Conservation (phyloP, 2,888 invertebrate genomes). For the Sabatieria punctata region DNA sequence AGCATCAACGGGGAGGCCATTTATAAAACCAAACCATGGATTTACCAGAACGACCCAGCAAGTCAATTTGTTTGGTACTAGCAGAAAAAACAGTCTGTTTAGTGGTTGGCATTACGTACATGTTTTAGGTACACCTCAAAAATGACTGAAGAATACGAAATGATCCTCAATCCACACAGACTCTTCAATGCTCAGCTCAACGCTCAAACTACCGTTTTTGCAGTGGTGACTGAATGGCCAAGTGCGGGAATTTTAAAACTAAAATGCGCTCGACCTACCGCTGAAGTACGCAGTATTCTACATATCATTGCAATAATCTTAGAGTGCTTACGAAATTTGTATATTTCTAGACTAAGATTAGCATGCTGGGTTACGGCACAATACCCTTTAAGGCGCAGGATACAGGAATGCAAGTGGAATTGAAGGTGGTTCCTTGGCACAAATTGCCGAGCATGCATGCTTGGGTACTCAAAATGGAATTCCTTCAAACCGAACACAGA, state of each 20-base stretch:
- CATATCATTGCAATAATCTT: too few species aligned
- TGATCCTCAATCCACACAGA: not conserved
- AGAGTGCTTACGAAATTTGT: too few species aligned
- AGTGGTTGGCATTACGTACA: too few species aligned
- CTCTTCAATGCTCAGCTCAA: not conserved
- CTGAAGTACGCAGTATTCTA: too few species aligned
- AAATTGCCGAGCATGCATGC: conserved; percentile 26
- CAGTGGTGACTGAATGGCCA: conserved; percentile 33
- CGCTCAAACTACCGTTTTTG: conserved; percentile 26
- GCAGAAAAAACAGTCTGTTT: too few species aligned
- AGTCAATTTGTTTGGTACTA: conserved; percentile 25
- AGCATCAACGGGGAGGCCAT: conserved; percentile 37
- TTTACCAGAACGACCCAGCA: conserved; percentile 40
- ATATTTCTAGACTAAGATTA: too few species aligned
- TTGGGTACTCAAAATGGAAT: conserved; percentile 28
- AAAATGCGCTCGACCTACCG: too few species aligned
- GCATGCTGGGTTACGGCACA: too few species aligned
- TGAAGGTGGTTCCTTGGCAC: conserved; percentile 21
- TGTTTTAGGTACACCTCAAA: conserved; percentile 1
- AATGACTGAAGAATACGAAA: not conserved
- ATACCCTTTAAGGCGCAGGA: too few species aligned
- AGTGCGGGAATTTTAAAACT: too few species aligned
- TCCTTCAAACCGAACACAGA: not conserved
- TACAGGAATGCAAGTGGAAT: conserved; percentile 21
- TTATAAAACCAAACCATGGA: conserved; percentile 36